phyloP scores from a whole-genome alignment of 1,140 invertebrate species.

The Procambarus virginalis region DNA sequence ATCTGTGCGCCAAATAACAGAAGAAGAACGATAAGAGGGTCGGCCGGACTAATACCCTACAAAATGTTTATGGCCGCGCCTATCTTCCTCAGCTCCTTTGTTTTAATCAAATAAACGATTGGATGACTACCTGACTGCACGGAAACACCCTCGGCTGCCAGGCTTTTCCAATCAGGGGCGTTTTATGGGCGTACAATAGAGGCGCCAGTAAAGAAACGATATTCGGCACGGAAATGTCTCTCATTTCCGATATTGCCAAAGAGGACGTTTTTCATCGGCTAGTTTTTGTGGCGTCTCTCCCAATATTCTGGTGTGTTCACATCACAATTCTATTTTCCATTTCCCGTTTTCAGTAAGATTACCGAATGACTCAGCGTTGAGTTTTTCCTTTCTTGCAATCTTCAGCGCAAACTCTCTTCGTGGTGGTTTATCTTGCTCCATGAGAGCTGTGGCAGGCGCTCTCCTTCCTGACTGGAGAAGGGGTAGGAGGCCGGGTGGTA shows the following conservation, averaged over 20 bases:
- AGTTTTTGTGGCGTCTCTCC: neutral
- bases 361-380: neutral
- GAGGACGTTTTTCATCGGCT: slow-evolving; percentile 39
- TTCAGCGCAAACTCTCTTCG: too few species aligned
- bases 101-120: slow-evolving; percentile 65
- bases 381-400: neutral
- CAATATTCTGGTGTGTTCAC: slow-evolving; percentile 10
- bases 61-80: slow-evolving; percentile 60
- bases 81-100: slow-evolving; percentile 56
- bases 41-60: slow-evolving; percentile 42
- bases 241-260: slow-evolving; percentile 52
- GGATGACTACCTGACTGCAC: slow-evolving; percentile 32
- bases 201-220: slow-evolving; percentile 21
- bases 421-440: too few species aligned
- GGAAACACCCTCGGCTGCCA: slow-evolving; percentile 7
- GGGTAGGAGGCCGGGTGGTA: too few species aligned
- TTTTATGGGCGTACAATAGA: slow-evolving; percentile 23
- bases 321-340: slow-evolving; percentile 51
- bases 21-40: slow-evolving; percentile 54
- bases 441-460: too few species aligned
- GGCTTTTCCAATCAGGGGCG: slow-evolving; percentile 45
- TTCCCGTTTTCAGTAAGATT: slow-evolving; percentile 11
- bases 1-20: slow-evolving; percentile 54
- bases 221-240: slow-evolving; percentile 37
- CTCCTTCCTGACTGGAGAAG: too few species aligned